A percentile compares a stretch with the other conserved stretches of the same genome.
Conservation (phyloP, 2,113 vertebrate genomes). For the Hylia prasina region DNA sequence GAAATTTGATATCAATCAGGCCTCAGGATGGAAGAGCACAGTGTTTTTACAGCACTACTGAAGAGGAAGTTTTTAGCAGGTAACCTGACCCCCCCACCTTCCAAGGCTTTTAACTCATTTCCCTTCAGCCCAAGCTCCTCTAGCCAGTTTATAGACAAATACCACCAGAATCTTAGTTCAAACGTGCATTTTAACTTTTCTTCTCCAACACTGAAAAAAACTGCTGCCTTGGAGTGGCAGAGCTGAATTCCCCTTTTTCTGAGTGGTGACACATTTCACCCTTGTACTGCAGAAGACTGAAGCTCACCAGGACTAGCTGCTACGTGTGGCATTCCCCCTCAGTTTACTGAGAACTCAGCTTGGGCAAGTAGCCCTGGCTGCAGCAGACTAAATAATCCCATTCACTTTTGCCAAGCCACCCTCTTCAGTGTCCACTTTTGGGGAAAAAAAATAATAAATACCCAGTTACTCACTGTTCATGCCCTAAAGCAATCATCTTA, state of each 20-base stretch:
- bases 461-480: not conserved
- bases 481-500: not conserved
- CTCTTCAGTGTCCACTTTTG: not conserved
- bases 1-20: not conserved
- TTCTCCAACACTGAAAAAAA: not conserved
- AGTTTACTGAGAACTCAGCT: not conserved
- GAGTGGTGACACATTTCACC: fast-evolving
- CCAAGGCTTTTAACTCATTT: not conserved
- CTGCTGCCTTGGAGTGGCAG: not conserved
- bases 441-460: not conserved
- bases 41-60: not conserved
- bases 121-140: not conserved
- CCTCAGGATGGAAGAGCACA: not conserved
- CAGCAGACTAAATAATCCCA: not conserved
- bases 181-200: not conserved
- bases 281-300: not conserved
- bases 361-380: not conserved
- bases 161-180: not conserved
- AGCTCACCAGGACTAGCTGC: not conserved
- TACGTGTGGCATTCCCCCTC: not conserved
- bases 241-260: not conserved
- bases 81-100: not conserved
- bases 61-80: not conserved
- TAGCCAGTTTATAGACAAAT: not conserved
- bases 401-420: not conserved